Evolutionary conservation across 2,888 invertebrate genomes (phyloP), one percentile per base, ranked within the genome.

Genomic region (Zootermopsis nevadensis): DNA sequence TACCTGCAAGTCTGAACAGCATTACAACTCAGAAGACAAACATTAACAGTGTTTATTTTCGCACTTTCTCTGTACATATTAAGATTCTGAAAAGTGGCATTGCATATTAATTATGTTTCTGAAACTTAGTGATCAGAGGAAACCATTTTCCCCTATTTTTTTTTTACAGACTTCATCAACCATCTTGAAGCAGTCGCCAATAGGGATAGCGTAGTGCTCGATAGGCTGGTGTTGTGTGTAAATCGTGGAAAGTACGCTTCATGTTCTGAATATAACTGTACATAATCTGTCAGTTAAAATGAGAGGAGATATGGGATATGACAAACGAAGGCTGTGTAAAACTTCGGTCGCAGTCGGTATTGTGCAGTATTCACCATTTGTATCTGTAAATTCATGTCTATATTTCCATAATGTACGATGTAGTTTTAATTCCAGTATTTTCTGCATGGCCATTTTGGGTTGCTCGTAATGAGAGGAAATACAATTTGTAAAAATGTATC

Each of bases 351-450:
- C 60, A 60, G 60, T 60, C n/a, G 60, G 27, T 27, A 60, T n/a
- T n/a, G 60, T 60, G 60, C 60, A 60, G 27, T 60, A 60, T 60
- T 60, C 60, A 60, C 60, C 60, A 60, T 27, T 60, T 60, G n/a
- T n/a, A 60, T 2, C 60, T 60, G 60, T 27, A n/a, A 60, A 60
- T n/a, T 60, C 60, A 60, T 60, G n/a, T 60, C n/a, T 60, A 60
- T 60, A 27, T 27, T 27, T 60, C 60, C 60, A 60, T 60, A 24
- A 27, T 60, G 12, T 27, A 15, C 60, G n/a, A 60, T 27, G 12
- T 48, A 48, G 48, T 60, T n/a, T n/a, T 60, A 60, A 27, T 60
- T 60, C 60, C 27, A 27, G 60, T 60, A 60, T 60, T 60, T 60
- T 60, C 60, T 60, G 60, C 8, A 3, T 60, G 15, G 3, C 27